Base-by-base conservation (phyloP, 2,797 vertebrate species). In the Delichon dasypus region DNA sequence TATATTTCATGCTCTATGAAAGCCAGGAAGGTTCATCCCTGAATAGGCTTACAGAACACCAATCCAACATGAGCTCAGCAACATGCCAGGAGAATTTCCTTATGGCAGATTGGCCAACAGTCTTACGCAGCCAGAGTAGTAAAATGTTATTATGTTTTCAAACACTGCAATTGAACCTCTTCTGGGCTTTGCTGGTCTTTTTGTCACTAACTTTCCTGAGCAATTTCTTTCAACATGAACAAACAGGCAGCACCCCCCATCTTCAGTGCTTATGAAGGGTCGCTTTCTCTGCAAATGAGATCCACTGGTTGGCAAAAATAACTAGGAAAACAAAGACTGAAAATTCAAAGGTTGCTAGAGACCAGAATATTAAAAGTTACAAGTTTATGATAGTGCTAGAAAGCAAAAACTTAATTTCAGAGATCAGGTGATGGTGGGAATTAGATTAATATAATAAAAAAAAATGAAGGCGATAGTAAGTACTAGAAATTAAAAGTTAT, bases 11-110 rank as follows among this genome's bases (percentile, higher is more conserved):
- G 14, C 14, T 67, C 16, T 40, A n/a, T 34, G 9, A 71, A 55
- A 40, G 19, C 25, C 17, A 72, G 34, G 27, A 82, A 88, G 12
- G 16, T 10, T 78, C 21, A 36, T 44, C 13, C 15, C 50, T 68
- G 50, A 47, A 72, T 3, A 23, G 40, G 16, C 19, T 25, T 45
- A 40, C 11, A 60, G 45, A 82, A 4, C 15, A 22, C 27, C 32
- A 13, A 36, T 22, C 23, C n/a, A n/a, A 38, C 66, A 44, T 1
- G 32, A 71, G 22, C 25, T 55, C 32, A 79, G 42, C 65, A 48
- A 23, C 3, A 1, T 0, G 0, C 30, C 27, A 54, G 17, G 25
- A 90, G 38, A 90, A 45, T 19, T 51, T 30, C 25, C 23, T 7
- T 48, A 19, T 4, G 16, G 38, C 17, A 12, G 38, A 38, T 38